Conservation (phyloP, 2,888 invertebrate species). For the Aelia acuminata region DNA sequence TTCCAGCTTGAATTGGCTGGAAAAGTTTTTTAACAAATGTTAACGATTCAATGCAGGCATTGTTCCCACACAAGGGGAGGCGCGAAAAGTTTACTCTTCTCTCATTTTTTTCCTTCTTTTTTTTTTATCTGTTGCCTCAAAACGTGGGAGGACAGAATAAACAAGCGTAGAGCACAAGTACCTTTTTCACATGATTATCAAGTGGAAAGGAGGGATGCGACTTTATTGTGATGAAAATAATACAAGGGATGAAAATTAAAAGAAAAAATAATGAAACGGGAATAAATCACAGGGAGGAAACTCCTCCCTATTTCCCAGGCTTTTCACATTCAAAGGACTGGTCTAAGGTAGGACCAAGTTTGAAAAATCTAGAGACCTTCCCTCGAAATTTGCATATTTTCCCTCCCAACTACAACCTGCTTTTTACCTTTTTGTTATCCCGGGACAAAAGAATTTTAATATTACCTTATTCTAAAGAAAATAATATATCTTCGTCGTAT, state of each 20-base stretch:
- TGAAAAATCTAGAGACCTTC: conserved; percentile 40
- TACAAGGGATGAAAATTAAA: conserved; percentile 4
- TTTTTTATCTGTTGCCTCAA: conserved; percentile 30
- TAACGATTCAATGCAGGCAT: conserved; percentile 39
- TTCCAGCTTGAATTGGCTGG: conserved; percentile 9
- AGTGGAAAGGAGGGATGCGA: background rate
- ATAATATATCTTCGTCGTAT: background rate
- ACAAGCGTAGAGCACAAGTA: conserved; percentile 3
- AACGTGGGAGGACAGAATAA: background rate
- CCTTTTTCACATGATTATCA: conserved; percentile 27
- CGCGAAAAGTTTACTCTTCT: background rate
- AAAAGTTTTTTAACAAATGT: conserved; percentile 42
- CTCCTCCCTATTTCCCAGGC: conserved; percentile 7
- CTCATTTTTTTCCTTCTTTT: background rate
- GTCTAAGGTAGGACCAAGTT: conserved; percentile 10
- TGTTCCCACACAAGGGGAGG: conserved; percentile 41
- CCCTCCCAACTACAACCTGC: background rate
- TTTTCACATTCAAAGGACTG: conserved; percentile 3
- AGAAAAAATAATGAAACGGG: conserved; percentile 14
- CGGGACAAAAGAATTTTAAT: conserved; percentile 40
- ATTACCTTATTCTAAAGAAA: background rate
- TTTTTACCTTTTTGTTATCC: conserved; percentile 6
- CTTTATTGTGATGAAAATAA: conserved; percentile 31
- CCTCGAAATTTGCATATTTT: conserved; percentile 33
- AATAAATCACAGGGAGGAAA: conserved; percentile 28